Evolutionary conservation across 2,113 vertebrate species (phyloP).

Genomic region (Oryzias melastigma): DNA sequence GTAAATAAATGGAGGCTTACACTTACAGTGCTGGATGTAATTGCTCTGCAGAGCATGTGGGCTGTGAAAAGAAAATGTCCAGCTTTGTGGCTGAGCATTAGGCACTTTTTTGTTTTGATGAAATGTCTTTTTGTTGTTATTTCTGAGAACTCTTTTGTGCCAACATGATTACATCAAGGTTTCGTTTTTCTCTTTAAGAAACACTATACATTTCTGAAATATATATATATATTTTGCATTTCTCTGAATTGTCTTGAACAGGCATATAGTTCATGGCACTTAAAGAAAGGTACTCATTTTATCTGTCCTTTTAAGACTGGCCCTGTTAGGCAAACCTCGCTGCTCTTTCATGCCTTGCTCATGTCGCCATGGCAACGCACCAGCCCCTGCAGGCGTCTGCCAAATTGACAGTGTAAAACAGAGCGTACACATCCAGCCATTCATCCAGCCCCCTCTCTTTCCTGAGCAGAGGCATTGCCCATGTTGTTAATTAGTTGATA

Average conservation of each 20-base stretch:
- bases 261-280: constrained; percentile 36
- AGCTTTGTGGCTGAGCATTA: too few species aligned
- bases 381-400: constrained; percentile 80
- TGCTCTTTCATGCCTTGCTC: constrained; percentile 80
- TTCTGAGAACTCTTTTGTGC: too few species aligned
- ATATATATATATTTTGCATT: too few species aligned
- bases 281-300: constrained; percentile 67
- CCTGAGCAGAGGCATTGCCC: constrained; percentile 50
- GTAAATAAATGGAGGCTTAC: background rate
- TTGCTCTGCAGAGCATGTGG: background rate
- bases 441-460: constrained; percentile 68
- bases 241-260: constrained; percentile 32
- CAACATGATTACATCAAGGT: too few species aligned
- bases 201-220: background rate
- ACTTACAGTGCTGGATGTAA: too few species aligned
- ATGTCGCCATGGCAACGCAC: constrained; percentile 83
- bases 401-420: constrained; percentile 81
- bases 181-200: too few species aligned
- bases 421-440: constrained; percentile 74
- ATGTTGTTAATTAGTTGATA: constrained; percentile 57
- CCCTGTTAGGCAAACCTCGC: constrained; percentile 79
- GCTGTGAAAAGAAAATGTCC: background rate
- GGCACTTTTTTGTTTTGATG: too few species aligned
- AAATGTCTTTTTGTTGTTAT: too few species aligned
- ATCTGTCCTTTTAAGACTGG: constrained; percentile 76